Evolutionary conservation across 2,113 vertebrate species (phyloP), one percentile per base, ranked within the genome.

Genomic region (Falcunculus frontatus): DNA sequence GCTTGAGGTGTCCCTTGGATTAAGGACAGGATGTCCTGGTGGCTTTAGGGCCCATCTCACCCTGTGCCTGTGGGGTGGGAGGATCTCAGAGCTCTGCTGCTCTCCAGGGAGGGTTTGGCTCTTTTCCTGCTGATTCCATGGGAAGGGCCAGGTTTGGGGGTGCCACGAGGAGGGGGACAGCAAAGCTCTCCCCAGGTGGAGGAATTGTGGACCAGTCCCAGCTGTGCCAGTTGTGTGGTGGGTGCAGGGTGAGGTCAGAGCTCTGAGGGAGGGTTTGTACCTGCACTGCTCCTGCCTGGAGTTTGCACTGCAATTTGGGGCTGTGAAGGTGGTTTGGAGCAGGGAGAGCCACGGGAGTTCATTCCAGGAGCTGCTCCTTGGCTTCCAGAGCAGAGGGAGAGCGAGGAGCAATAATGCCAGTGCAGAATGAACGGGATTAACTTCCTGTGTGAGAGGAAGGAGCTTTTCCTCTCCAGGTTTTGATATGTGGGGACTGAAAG

Each of bases 341-440:
- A 4, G 7, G 27, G 13, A 7, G n/a, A 13, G 57, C 3, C 56
- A 7, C 14, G 3, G 33, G 1, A 9, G n/a, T 16, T 73, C 8
- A 2, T 3, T 56, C 35, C 65, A 55, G 50, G n/a, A 69, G 19
- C 79, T 68, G 21, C 49, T 50, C 30, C 22, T 41, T 49, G 64
- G 39, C 44, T 55, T 26, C 19, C 3, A 26, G 44, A n/a, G 90
- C 70, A 74, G 79, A 30, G 35, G 29, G 13, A 68, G 53, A 76
- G 44, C 44, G 5, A 13, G 21, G 81, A 63, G 11, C 9, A 10
- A 4, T 7, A 50, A 6, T 5, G 25, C 4, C 16, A 9, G 16
- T 16, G 52, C 6, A 1, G 10, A 15, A 68, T 19, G 33, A 80
- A 47, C 14, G 7, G 52, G 68, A 35, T 80, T 15, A 37, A 18